Base-by-base conservation (phyloP, 2,888 invertebrate species). In the Asteroscopus sphinx region DNA sequence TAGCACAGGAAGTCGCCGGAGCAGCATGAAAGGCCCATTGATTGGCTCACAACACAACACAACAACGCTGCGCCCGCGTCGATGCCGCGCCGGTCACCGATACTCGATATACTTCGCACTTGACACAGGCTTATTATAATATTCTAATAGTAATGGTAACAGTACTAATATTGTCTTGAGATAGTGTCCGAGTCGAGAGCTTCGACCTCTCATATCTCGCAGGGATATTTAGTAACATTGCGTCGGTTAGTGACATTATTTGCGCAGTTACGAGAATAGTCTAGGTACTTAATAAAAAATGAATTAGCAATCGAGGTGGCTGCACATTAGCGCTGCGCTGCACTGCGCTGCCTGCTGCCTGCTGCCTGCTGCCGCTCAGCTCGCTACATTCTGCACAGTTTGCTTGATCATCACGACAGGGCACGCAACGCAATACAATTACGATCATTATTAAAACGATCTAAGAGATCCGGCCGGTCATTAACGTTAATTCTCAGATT, bases 221-320 rank as follows among this genome's bases (percentile, higher is more conserved):
- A 17, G 30, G 11, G 26, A 52, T 17, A 36, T 25, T 21, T 25
- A 7, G 26, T 28, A n/a, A n/a, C 25, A 7, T 9, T 13, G 39
- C 30, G 11, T n/a, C 21, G 9, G 12, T 7, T 5, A 4, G 2
- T 32, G 21, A 15, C 33, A 12, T 13, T 30, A 37, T 21, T 40
- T 36, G 25, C 15, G 37, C 44, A 15, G 33, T 44, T 39, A 44
- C 28, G 26, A 40, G 12, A 11, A 44, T 52, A 33, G 41, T 55
- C 33, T 35, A 17, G 11, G 47, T 30, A 16, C 9, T 41, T 28
- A 33, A 68, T 68, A 46, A 53, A 57, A 60, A 60, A 54, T 15
- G 11, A 47, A 68, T 68, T 66, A 68, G 53, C 67, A 39, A 59
- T 72, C 32, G 39, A 48, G 55, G 72, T 59, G 68, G 37, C 41